A percentile compares a stretch with the other conserved stretches of the same genome.
These are phyloP conservation scores for Pseudomyrmex pallidus DNA, from an alignment of 1,140 invertebrate genomes.

Conservation along the genomic window DNA sequence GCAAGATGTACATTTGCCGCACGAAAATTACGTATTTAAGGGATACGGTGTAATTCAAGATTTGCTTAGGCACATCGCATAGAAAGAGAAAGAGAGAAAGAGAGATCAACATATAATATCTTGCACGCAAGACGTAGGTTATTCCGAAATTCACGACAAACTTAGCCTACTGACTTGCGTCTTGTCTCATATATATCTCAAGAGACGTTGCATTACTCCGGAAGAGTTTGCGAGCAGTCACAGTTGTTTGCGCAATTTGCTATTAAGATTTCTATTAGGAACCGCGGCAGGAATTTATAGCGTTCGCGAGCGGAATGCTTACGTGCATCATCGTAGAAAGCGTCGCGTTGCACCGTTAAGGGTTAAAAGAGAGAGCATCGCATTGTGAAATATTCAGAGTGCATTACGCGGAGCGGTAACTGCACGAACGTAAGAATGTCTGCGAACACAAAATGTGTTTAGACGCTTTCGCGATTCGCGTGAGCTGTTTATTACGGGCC, in stretches of 20 bases:
- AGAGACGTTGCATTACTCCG: neutral
- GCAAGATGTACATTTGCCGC: slow-evolving; percentile 43
- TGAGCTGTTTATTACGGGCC: neutral
- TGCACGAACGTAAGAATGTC: slow-evolving; percentile 3
- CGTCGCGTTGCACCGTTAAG: neutral
- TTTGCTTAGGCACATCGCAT: neutral
- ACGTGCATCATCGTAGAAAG: slow-evolving; percentile 9
- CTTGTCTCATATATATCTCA: neutral
- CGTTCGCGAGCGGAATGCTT: neutral
- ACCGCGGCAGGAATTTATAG: slow-evolving; percentile 15
- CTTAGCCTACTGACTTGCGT: neutral
- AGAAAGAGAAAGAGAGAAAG: no score
- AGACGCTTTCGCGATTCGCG: slow-evolving; percentile 1
- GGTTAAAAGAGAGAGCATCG: slow-evolving; percentile 3
- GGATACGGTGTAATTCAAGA: slow-evolving; percentile 23
- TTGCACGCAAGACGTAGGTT: no score
- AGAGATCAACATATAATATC: no score
- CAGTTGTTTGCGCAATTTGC: slow-evolving; percentile 22
- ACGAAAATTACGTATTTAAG: slow-evolving; percentile 58
- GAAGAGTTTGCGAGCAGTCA: neutral
- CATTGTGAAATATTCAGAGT: slow-evolving; percentile 11
- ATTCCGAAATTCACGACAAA: slow-evolving; percentile 23
- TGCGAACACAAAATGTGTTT: neutral
- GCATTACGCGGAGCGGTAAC: slow-evolving; percentile 15
- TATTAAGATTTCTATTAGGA: slow-evolving; percentile 53